Base-by-base conservation (phyloP, 2,888 invertebrate genomes). In the Eupeodes latifasciatus region DNA sequence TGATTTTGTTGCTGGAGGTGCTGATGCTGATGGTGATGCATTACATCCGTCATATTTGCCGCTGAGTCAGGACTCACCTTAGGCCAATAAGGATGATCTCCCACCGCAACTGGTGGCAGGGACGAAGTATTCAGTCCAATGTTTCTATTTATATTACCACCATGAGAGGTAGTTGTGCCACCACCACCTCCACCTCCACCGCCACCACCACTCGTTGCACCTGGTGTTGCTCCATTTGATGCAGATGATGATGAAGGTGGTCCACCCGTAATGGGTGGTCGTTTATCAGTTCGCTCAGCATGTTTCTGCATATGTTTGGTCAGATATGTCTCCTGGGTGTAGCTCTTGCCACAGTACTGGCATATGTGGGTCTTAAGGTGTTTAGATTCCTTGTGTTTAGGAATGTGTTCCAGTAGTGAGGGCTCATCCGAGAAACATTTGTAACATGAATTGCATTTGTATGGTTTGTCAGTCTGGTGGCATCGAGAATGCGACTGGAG, bases 301-400 rank as follows among this genome's bases (percentile, higher is more conserved):
- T 99, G 99, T 93, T 99, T 99, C 93, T 99, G 98, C 99, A 99
- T 99, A 94, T 99, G 99, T 94, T 99, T 99, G 92, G 98, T 98
- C 92, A 99, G 95, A 94, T 99, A 99, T 89, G 99, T 99, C 94
- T 99, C 99, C 94, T 99, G 99, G 85, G 99, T 99, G 94, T 99
- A 99, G 90, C 98, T 98, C 94, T 99, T 99, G 92, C 99, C 99
- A 94, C 99, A 99, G 94, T 98, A 99, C 93, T 98, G 98, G 94
- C 99, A 99, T 94, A 99, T 99, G 95, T 99, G 99, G 89, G 99
- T 99, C 95, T 99, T 99, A 89, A 99, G 95, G 94, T 99, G 99
- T 94, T 99, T 99, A 90, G 99, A 99, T 94, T 99, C 99, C 95
- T 98, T 98, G 95, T 99, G 99, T 94, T 99, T 99, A 89, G 99